These are phyloP conservation scores for Kryptopterus vitreolus DNA, from an alignment of 2,797 vertebrate genomes.

Conservation along the genomic window DNA sequence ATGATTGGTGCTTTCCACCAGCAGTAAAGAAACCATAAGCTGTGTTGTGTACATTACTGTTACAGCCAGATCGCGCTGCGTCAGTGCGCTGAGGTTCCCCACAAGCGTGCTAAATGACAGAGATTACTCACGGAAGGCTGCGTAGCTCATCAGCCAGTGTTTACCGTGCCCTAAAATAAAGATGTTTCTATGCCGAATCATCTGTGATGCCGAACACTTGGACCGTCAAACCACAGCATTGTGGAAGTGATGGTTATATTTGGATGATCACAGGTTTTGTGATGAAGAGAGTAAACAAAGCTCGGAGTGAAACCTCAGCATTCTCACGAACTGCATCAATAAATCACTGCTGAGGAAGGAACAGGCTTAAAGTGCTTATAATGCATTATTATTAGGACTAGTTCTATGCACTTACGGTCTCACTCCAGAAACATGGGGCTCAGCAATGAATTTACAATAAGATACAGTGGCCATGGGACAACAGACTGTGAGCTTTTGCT, in stretches of 20 bases:
- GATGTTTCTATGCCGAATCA: constrained; percentile 51
- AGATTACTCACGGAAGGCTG: constrained; percentile 53
- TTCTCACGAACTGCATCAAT: not conserved
- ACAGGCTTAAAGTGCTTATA: constrained; percentile 21
- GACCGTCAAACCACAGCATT: constrained; percentile 22
- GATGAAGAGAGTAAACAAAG: constrained; percentile 29
- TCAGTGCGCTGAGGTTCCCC: constrained; percentile 59
- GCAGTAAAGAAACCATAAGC: constrained; percentile 60
- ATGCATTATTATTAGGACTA: constrained; percentile 46
- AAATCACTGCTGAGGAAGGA: not conserved
- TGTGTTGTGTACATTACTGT: constrained; percentile 56
- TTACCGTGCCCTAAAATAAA: constrained; percentile 59
- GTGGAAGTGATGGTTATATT: constrained; percentile 44
- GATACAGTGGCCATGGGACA: not conserved
- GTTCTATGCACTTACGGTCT: not conserved
- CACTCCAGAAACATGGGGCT: constrained; percentile 21
- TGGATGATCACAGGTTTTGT: constrained; percentile 43
- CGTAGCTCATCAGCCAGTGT: constrained; percentile 65
- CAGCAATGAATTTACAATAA: constrained; percentile 26
- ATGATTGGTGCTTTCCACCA: constrained; percentile 57
- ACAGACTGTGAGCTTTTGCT: not conserved
- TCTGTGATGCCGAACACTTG: constrained; percentile 52
- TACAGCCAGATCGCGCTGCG: constrained; percentile 37
- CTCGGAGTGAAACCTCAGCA: constrained; percentile 11
- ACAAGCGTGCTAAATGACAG: constrained; percentile 60